Evolutionary conservation across 2,113 vertebrate genomes (phyloP), one percentile per base, ranked within the genome.

Genomic region (Clarias magur): DNA sequence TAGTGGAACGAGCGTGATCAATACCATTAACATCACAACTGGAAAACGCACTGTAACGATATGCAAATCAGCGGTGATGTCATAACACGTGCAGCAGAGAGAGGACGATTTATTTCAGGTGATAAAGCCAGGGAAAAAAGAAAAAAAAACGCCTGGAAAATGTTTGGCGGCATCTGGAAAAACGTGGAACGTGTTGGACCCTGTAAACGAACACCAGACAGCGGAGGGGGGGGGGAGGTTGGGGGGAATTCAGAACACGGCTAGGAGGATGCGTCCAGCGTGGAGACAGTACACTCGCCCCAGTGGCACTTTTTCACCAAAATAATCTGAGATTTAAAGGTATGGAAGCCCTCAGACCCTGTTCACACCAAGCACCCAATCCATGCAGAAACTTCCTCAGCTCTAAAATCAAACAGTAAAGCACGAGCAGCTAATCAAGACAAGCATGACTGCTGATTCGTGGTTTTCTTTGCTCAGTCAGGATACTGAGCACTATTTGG

Each of bases 51-150:
- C 56, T 2, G 10, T 23, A 60, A 60, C 19, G 9, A 80, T 60
- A 80, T 60, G 79, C 79, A 80, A 60, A 80, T 80, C 56, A 60
- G 79, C 30, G 1, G 54, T 79, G 27, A 60, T 80, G 79, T 60
- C 27, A 59, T 79, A 56, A 60, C 27, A 9, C 16, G 7, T 38
- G 27, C 56, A 34, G 53, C 13, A 57, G 54, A 57, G 8, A 30
- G 75, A 56, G 56, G n/a, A 15, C 25, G 25, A 21, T 34, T 59
- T 59, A 13, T 57, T 27, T 56, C 1, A 1, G 19, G 17, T 23
- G 27, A 80, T 38, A 23, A 80, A 80, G 54, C n/a, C 3, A 79
- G 2, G 6, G 2, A 2, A 42, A 73, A 19, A 42, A 42, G 6
- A 42, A 42, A 42, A 42, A 42, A 6, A 65, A 16, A 3, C 76